Evolutionary conservation across 2,797 vertebrate species (phyloP).

Genomic region (Chelon labrosus): DNA sequence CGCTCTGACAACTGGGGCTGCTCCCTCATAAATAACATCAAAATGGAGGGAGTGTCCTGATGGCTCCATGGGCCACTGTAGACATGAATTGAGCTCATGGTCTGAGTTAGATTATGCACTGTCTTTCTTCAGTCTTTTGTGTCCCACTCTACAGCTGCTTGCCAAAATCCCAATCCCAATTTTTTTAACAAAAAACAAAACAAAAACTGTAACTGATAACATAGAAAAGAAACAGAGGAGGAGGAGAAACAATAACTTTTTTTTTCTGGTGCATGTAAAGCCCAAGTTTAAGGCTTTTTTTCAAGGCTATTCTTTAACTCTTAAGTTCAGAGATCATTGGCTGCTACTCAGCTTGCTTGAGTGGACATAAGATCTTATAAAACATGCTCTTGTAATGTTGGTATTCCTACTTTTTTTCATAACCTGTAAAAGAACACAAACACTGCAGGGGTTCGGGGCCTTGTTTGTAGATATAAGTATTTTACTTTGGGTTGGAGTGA

Average conservation of each 20-base stretch:
- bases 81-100: constrained; percentile 67
- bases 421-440: background rate
- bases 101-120: constrained; percentile 70
- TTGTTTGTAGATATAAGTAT: background rate
- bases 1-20: constrained; percentile 86
- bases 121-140: constrained; percentile 67
- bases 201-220: constrained; percentile 30
- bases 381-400: constrained; percentile 34
- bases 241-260: background rate
- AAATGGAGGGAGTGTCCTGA: constrained; percentile 81
- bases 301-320: constrained; percentile 20
- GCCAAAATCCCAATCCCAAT: constrained; percentile 26
- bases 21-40: constrained; percentile 87
- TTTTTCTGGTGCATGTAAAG: background rate
- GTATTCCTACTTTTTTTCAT: constrained; percentile 7
- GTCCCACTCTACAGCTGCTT: constrained; percentile 69
- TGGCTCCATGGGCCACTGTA: constrained; percentile 76
- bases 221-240: background rate
- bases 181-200: constrained; percentile 13
- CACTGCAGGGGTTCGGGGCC: background rate
- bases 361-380: constrained; percentile 8
- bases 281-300: constrained; percentile 1
- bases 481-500: background rate
- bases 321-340: constrained; percentile 21
- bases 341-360: constrained; percentile 6